A percentile compares a stretch with the other conserved stretches of the same genome.
Conservation (phyloP, 2,888 invertebrate species). For the Amphipyra berbera region DNA sequence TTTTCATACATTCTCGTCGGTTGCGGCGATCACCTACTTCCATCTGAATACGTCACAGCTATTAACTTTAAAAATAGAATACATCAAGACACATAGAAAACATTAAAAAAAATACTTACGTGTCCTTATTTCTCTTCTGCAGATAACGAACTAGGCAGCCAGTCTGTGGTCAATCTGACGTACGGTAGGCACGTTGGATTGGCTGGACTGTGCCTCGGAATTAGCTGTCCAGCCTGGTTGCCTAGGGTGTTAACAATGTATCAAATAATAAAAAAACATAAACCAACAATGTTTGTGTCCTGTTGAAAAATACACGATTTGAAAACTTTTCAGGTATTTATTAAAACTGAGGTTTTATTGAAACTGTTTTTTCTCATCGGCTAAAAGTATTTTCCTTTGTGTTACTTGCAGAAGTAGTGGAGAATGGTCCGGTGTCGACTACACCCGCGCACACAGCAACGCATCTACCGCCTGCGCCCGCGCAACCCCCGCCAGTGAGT, state of each 20-base stretch:
- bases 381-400: slow-evolving; percentile 12
- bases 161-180: slow-evolving; percentile 43
- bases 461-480: slow-evolving; percentile 71
- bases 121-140: slow-evolving; percentile 44
- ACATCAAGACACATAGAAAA: slow-evolving; percentile 3
- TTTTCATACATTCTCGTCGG: neutral
- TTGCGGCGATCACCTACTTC: neutral
- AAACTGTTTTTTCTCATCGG: slow-evolving; percentile 3
- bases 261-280: slow-evolving; percentile 25
- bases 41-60: neutral
- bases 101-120: slow-evolving; percentile 25
- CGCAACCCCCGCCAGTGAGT: slow-evolving; percentile 76
- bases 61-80: neutral
- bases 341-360: slow-evolving; percentile 30
- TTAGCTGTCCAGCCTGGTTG: slow-evolving; percentile 38
- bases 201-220: slow-evolving; percentile 28
- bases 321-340: slow-evolving; percentile 46
- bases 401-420: slow-evolving; percentile 85
- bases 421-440: slow-evolving; percentile 86
- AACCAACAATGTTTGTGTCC: slow-evolving; percentile 18
- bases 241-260: slow-evolving; percentile 35
- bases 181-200: slow-evolving; percentile 42
- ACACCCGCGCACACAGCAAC: slow-evolving; percentile 72
- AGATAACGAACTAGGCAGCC: slow-evolving; percentile 48
- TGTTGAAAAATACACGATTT: slow-evolving; percentile 40